Conservation (phyloP, 2,888 invertebrate species). For the Cheilosia soror region DNA sequence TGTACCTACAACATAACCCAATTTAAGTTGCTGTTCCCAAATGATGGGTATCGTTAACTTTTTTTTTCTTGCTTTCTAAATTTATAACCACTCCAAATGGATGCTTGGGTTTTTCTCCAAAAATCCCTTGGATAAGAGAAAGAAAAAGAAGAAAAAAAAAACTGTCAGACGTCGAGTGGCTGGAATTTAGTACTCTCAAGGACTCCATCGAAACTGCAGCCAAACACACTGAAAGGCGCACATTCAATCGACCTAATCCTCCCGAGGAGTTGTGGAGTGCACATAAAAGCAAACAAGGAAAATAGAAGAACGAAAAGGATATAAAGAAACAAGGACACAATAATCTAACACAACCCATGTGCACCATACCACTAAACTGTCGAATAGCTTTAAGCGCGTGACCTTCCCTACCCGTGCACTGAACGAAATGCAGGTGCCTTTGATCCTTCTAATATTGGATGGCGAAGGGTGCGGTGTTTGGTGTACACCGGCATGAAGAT, state of each 20-base stretch:
- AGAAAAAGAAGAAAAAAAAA: not conserved
- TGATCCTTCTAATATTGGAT: constrained; percentile 24
- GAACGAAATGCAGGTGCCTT: constrained; percentile 8
- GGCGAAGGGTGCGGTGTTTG: constrained; percentile 1
- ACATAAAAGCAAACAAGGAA: constrained; percentile 2
- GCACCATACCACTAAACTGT: constrained; percentile 8
- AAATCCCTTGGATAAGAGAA: constrained; percentile 2
- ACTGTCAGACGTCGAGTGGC: constrained; percentile 4
- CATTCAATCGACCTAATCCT: constrained; percentile 46
- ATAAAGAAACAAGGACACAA: constrained; percentile 45
- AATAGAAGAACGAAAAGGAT: not conserved
- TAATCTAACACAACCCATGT: constrained; percentile 40
- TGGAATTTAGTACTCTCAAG: constrained; percentile 51
- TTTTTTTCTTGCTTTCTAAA: constrained; percentile 16
- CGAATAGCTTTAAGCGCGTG: constrained; percentile 28
- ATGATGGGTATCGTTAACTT: not conserved
- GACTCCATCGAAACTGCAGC: constrained; percentile 42
- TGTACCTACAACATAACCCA: no score
- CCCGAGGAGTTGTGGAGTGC: constrained; percentile 6
- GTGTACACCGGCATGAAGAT: constrained; percentile 16
- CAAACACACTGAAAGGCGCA: constrained; percentile 17
- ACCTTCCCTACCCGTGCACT: constrained; percentile 7
- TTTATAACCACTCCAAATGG: constrained; percentile 42
- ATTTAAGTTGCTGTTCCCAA: not conserved
- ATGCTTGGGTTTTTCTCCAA: constrained; percentile 13